phyloP scores from a whole-genome alignment of 2,797 vertebrate genomes.

The Fratercula arctica region DNA sequence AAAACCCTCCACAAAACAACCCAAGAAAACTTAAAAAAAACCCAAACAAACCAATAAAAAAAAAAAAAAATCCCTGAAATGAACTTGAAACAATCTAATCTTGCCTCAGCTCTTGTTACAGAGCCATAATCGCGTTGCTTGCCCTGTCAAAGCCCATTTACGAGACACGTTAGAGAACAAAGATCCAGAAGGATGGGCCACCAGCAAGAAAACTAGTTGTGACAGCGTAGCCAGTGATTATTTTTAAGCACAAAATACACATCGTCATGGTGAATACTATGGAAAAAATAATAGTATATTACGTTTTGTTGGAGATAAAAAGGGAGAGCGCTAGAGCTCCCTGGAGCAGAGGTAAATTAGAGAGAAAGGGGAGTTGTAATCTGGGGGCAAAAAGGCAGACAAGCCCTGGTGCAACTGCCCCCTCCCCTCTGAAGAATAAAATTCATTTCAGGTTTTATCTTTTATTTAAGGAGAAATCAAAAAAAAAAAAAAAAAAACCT shows the following conservation, averaged over 20 bases:
- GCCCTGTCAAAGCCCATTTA: background rate
- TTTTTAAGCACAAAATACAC: background rate
- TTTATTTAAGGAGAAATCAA: slow-evolving; percentile 73
- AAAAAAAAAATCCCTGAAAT: background rate
- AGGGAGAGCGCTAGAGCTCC: background rate
- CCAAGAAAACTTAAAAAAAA: background rate
- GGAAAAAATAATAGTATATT: background rate
- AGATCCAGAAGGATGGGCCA: background rate
- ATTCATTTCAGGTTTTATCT: slow-evolving; percentile 73
- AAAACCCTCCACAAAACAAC: background rate
- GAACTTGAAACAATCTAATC: background rate
- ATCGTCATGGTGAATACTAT: background rate
- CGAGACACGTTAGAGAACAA: background rate
- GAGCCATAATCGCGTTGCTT: background rate
- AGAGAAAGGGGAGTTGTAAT: background rate
- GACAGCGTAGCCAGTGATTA: background rate
- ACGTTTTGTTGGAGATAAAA: background rate
- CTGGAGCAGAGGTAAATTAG: background rate
- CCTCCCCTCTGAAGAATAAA: slow-evolving; percentile 43
- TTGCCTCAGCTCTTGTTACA: slow-evolving; percentile 15
- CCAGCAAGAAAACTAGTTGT: background rate
- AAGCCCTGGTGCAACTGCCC: background rate
- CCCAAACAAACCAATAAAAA: background rate
- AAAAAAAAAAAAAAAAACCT: slow-evolving; percentile 22
- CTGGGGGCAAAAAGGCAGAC: slow-evolving; percentile 11